Evolutionary conservation across 2,888 invertebrate species (phyloP).

Genomic region (Griposia aprilina): DNA sequence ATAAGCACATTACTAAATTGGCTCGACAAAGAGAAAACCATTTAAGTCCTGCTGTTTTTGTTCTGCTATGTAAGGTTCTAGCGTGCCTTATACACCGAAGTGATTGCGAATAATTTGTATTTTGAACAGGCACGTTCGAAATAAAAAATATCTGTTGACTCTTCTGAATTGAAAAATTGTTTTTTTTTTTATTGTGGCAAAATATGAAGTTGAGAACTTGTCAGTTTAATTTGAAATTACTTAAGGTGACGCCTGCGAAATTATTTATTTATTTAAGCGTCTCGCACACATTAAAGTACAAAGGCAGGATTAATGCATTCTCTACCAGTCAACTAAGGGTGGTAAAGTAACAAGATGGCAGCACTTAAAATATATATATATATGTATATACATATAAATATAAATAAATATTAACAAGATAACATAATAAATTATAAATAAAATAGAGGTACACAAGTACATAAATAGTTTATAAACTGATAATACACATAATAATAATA

Average conservation of each 20-base stretch:
- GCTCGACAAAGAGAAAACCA: slow-evolving; percentile 78
- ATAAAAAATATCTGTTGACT: not conserved
- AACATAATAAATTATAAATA: too few relatives aligned
- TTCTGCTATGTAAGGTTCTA: slow-evolving; percentile 65
- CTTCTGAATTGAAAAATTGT: not conserved
- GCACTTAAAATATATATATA: too few relatives aligned
- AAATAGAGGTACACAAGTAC: too few relatives aligned
- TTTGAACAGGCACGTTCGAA: not conserved
- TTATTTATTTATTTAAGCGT: not conserved
- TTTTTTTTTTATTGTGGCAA: too few relatives aligned
- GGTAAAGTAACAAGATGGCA: too few relatives aligned
- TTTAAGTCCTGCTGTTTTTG: slow-evolving; percentile 82
- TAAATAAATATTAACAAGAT: too few relatives aligned
- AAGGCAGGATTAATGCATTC: too few relatives aligned
- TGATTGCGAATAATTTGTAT: slow-evolving; percentile 2
- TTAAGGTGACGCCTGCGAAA: too few relatives aligned
- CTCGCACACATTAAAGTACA: not conserved
- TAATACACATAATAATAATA: too few relatives aligned
- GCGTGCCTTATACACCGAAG: slow-evolving; percentile 68
- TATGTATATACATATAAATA: too few relatives aligned
- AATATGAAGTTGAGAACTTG: not conserved
- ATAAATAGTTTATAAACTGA: not conserved
- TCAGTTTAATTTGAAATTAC: not conserved
- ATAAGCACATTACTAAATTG: slow-evolving; percentile 79
- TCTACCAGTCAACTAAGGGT: too few relatives aligned